A percentile compares a stretch with the other conserved stretches of the same genome.
Evolutionary conservation across 2,113 vertebrate species (phyloP).

Genomic region (Crotalus helleri): DNA sequence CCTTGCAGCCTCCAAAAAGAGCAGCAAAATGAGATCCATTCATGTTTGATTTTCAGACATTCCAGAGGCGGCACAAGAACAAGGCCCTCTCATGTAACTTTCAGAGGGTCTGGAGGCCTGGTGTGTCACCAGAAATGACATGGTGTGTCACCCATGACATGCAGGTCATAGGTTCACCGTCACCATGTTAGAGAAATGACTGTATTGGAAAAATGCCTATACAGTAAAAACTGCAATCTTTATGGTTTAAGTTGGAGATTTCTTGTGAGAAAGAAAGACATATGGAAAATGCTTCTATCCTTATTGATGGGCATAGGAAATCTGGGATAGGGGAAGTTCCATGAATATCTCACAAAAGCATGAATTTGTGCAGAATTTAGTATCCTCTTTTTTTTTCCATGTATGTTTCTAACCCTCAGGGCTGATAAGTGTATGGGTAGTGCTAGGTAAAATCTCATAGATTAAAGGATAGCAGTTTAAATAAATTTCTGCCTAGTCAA

Average conservation of each 20-base stretch:
- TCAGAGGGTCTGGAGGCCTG: neutral
- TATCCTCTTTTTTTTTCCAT: neutral
- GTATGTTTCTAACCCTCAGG: neutral
- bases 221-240: neutral
- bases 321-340: neutral
- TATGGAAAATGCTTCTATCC: neutral
- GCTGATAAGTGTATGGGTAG: neutral
- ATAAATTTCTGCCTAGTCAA: neutral
- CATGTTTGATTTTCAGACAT: neutral
- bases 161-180: neutral
- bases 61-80: neutral
- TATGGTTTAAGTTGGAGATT: neutral
- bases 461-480: neutral
- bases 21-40: neutral
- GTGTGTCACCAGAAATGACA: neutral
- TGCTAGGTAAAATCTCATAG: neutral
- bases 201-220: neutral
- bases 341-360: neutral
- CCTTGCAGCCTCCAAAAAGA: neutral
- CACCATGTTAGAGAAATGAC: neutral
- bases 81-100: neutral
- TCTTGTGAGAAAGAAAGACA: neutral
- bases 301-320: neutral
- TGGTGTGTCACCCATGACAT: neutral
- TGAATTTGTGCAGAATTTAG: neutral